phyloP scores from a whole-genome alignment of 37 sponge, comb jelly and placozoan genomes.

The Halichondria panicea region DNA sequence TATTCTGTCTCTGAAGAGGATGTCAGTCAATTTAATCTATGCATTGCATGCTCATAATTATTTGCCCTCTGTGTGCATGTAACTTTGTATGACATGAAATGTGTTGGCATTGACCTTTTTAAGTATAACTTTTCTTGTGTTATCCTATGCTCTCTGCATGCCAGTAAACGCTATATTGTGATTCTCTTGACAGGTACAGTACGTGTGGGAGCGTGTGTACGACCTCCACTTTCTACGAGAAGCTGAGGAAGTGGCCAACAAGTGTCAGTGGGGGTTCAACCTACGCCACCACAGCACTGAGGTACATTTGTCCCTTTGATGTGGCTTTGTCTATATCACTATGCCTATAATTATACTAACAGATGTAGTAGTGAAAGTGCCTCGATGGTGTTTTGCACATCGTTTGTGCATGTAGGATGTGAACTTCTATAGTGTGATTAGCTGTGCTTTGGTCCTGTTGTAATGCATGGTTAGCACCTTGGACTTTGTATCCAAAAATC shows the following conservation, averaged over 20 bases:
- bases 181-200: neutral
- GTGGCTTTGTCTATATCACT: neutral
- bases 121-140: no score
- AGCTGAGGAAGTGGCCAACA: constrained; percentile 71
- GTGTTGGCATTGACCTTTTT: neutral
- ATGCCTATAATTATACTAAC: neutral
- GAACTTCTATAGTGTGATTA: no score
- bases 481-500: no score
- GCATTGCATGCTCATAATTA: neutral
- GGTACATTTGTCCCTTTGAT: constrained; percentile 4
- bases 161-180: no score
- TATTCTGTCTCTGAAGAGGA: constrained; percentile 62
- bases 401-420: neutral
- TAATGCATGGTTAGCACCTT: no score
- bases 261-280: constrained; percentile 85
- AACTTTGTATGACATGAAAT: neutral
- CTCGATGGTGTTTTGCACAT: neutral
- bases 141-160: no score
- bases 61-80: neutral
- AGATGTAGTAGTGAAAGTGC: neutral
- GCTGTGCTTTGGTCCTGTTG: no score
- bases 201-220: constrained; percentile 75
- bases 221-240: constrained; percentile 76
- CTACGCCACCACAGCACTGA: constrained; percentile 70
- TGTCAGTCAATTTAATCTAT: constrained; percentile 45